phyloP scores from a whole-genome alignment of 2,797 vertebrate species.

The Eleutherodactylus coqui region DNA sequence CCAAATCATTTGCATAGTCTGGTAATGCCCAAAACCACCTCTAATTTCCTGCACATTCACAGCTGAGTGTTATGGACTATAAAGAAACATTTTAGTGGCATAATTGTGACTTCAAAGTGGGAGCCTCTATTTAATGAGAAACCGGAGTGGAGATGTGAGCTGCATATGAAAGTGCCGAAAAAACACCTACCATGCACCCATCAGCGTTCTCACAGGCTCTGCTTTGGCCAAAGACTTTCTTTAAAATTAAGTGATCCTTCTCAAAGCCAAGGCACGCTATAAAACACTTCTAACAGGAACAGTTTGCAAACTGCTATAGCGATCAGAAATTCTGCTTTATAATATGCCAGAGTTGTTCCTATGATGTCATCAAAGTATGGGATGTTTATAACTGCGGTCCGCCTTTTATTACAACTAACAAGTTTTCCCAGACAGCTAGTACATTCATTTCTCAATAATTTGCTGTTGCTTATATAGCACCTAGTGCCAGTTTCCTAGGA shows the following conservation, averaged over 20 bases:
- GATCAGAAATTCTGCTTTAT: neutral
- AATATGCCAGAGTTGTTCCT: neutral
- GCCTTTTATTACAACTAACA: no score
- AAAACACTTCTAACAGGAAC: neutral
- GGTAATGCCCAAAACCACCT: slow-evolving; percentile 58
- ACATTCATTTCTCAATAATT: no score
- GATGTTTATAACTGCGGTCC: no score
- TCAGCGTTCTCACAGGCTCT: neutral
- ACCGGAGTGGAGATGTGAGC: slow-evolving; percentile 49
- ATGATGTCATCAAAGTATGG: neutral
- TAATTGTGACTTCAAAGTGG: slow-evolving; percentile 61
- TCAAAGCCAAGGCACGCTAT: neutral
- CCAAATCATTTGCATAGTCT: slow-evolving; percentile 59
- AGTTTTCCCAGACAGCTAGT: no score
- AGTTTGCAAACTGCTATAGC: neutral
- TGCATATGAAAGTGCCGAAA: slow-evolving; percentile 51
- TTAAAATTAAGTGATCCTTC: neutral
- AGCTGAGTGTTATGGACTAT: slow-evolving; percentile 60
- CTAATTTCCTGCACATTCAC: slow-evolving; percentile 63
- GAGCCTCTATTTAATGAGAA: slow-evolving; percentile 59
- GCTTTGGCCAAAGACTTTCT: neutral
- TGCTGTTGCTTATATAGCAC: no score
- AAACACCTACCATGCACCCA: neutral
- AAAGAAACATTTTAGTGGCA: slow-evolving; percentile 60
- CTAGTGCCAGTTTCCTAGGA: no score